phyloP scores from a whole-genome alignment of 2,888 invertebrate species.

The Arctia plantaginis region DNA sequence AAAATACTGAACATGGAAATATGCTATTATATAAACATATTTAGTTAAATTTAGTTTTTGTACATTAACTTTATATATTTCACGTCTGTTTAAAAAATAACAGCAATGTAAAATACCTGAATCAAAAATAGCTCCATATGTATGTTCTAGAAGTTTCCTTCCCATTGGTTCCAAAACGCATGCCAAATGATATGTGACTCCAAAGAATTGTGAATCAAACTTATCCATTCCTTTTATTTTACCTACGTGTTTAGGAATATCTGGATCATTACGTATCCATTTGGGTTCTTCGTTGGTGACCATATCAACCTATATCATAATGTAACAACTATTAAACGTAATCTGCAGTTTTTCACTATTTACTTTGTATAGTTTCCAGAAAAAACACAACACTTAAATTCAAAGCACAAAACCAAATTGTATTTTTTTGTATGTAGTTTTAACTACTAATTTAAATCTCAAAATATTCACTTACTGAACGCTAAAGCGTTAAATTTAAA shows the following conservation, averaged over 20 bases:
- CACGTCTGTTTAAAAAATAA: neutral
- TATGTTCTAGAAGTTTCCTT: slow-evolving; percentile 89
- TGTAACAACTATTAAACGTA: neutral
- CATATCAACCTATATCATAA: slow-evolving; percentile 87
- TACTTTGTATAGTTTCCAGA: neutral
- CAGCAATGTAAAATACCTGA: slow-evolving; percentile 72
- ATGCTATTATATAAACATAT: too few relatives aligned
- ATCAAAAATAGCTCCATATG: slow-evolving; percentile 91
- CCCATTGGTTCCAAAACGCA: slow-evolving; percentile 89
- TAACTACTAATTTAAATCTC: neutral
- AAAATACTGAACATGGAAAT: too few relatives aligned
- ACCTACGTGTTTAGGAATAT: slow-evolving; percentile 89
- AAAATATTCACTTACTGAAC: neutral
- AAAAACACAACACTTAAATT: neutral
- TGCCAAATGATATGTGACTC: slow-evolving; percentile 88
- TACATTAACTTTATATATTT: too few relatives aligned
- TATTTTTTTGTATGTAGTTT: too few relatives aligned
- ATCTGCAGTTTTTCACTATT: neutral
- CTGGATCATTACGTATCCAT: slow-evolving; percentile 87
- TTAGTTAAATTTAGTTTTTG: too few relatives aligned
- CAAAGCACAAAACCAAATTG: neutral
- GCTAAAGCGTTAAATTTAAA: neutral
- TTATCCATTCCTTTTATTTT: slow-evolving; percentile 87
- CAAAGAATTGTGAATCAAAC: slow-evolving; percentile 90
- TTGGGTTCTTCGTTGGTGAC: slow-evolving; percentile 90